These are phyloP conservation scores for Cyprinodon brontotheroides DNA, from an alignment of 2,113 vertebrate genomes.

Conservation along the genomic window DNA sequence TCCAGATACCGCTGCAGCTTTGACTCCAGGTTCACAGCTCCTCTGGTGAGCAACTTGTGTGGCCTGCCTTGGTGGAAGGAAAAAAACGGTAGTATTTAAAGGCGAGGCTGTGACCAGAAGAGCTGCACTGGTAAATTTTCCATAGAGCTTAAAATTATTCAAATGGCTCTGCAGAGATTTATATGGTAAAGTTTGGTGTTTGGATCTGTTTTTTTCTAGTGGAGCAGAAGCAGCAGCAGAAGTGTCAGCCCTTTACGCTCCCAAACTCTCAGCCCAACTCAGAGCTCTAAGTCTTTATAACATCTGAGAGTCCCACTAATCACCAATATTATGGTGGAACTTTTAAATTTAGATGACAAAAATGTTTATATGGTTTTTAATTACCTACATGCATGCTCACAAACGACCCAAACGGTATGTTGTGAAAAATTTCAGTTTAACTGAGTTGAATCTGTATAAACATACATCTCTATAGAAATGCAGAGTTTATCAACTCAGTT, in stretches of 20 bases:
- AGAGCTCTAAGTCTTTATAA: conserved; percentile 74
- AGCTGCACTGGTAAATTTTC: conserved; percentile 80
- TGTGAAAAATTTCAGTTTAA: background rate
- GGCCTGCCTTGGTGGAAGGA: conserved; percentile 90
- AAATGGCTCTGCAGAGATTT: background rate
- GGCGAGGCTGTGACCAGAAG: conserved; percentile 92
- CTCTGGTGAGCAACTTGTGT: conserved; percentile 88
- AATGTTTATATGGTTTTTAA: background rate
- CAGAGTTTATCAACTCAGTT: background rate
- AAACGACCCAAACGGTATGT: conserved; percentile 51
- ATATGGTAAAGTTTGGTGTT: background rate
- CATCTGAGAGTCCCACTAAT: conserved; percentile 13
- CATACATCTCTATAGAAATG: background rate
- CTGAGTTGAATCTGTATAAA: background rate
- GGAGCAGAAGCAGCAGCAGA: conserved; percentile 78
- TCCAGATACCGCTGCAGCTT: conserved; percentile 92
- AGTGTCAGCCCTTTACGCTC: conserved; percentile 82
- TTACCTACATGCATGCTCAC: conserved; percentile 36
- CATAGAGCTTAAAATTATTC: background rate
- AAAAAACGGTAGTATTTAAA: conserved; percentile 83
- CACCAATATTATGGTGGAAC: background rate
- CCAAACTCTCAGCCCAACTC: conserved; percentile 77
- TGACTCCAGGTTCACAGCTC: conserved; percentile 89
- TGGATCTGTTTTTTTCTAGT: conserved; percentile 74
- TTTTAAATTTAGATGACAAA: conserved; percentile 2